These are phyloP conservation scores for Drosophila prostipennis DNA, from an alignment of 2,888 invertebrate genomes.

Conservation along the genomic window DNA sequence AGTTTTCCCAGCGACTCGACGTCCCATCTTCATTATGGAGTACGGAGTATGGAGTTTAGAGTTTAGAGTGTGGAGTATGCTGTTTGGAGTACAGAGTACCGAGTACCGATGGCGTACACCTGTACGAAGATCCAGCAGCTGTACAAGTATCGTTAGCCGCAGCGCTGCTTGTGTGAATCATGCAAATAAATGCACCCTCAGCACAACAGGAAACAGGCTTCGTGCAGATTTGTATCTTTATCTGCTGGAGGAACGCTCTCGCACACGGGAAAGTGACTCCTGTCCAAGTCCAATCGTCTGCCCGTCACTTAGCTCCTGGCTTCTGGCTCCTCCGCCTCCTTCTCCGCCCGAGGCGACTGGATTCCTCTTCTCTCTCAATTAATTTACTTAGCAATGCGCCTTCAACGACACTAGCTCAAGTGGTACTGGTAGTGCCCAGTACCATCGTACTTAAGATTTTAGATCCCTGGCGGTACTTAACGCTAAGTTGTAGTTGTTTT, in stretches of 20 bases:
- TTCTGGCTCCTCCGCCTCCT: conserved; percentile 8
- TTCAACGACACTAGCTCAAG: conserved; percentile 31
- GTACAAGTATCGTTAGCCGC: conserved; percentile 35
- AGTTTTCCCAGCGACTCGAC: conserved; percentile 45
- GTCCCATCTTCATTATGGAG: conserved; percentile 66
- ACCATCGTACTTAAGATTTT: conserved; percentile 33
- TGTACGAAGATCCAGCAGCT: conserved; percentile 46
- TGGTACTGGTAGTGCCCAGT: neutral
- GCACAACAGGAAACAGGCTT: conserved; percentile 79
- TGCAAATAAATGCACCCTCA: conserved; percentile 80
- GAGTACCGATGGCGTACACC: conserved; percentile 18
- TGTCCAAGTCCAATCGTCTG: conserved; percentile 35
- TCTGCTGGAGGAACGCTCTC: conserved; percentile 62
- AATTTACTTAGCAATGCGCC: conserved; percentile 68
- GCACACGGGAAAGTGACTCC: conserved; percentile 68
- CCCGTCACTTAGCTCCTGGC: conserved; percentile 21
- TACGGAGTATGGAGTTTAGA: conserved; percentile 16
- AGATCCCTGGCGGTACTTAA: conserved; percentile 38
- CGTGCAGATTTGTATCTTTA: conserved; percentile 79
- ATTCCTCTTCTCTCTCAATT: conserved; percentile 72
- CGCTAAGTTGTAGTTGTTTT: conserved; percentile 30
- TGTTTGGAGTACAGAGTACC: neutral
- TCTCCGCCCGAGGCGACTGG: conserved; percentile 61
- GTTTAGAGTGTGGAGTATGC: conserved; percentile 26
- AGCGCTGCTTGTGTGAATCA: conserved; percentile 72